Evolutionary conservation across 2,797 vertebrate species (phyloP).

Genomic region (Smutsia gigantea): DNA sequence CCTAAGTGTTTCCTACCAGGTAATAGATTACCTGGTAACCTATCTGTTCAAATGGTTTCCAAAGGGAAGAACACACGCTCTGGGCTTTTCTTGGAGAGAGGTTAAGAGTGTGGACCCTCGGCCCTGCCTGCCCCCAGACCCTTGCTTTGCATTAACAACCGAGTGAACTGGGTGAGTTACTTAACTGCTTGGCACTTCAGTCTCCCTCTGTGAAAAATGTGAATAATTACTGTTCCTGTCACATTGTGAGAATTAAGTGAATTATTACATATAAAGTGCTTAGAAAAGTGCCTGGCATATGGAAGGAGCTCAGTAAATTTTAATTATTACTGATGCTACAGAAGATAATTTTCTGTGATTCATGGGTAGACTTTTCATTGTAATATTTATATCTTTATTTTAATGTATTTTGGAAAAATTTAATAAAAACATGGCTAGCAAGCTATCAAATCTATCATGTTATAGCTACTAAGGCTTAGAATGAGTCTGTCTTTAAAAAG

Average conservation of each 20-base stretch:
- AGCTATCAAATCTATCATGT: neutral
- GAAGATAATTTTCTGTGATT: neutral
- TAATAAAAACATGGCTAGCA: neutral
- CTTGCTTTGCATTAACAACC: neutral
- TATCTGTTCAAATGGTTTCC: neutral
- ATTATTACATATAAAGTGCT: neutral
- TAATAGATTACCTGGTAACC: neutral
- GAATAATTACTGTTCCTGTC: neutral
- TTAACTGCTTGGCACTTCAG: neutral
- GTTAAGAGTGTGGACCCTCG: neutral
- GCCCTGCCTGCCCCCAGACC: neutral
- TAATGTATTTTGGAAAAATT: neutral
- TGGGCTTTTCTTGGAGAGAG: neutral
- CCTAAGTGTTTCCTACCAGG: neutral
- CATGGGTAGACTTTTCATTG: neutral
- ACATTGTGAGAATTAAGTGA: neutral
- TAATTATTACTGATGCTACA: neutral
- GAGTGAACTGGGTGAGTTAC: neutral
- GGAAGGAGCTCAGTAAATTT: neutral
- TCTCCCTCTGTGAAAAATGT: neutral
- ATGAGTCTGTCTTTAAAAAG: conserved; percentile 15
- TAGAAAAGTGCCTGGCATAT: neutral
- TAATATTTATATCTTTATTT: neutral
- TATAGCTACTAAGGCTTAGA: neutral
- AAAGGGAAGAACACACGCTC: neutral